Conservation (phyloP, 2,113 vertebrate species). For the Dolichallabes microphthalmus region DNA sequence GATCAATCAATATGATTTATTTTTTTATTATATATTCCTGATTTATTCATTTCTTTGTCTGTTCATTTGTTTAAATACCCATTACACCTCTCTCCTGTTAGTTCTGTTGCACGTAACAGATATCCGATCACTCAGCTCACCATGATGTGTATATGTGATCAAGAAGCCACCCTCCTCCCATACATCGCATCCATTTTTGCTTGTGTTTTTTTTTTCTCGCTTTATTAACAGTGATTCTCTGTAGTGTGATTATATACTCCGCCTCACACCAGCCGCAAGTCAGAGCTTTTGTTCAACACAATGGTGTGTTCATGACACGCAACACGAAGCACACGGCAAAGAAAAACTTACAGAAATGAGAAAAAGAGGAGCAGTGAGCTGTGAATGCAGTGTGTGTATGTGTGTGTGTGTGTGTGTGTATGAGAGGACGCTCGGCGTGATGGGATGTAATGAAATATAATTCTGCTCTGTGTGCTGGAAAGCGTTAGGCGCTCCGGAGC, state of each 20-base stretch:
- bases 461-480: slow-evolving; percentile 17
- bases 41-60: neutral
- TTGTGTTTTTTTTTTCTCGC: neutral
- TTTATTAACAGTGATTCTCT: neutral
- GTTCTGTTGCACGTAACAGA: too few relatives aligned
- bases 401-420: neutral
- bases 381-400: neutral
- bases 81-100: neutral
- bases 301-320: neutral
- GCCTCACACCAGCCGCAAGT: neutral
- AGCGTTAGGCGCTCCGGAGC: slow-evolving; percentile 13
- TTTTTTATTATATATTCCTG: neutral
- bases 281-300: neutral
- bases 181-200: neutral
- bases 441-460: slow-evolving; percentile 36
- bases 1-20: neutral
- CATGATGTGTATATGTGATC: neutral
- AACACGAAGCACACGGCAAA: neutral
- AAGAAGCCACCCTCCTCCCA: neutral
- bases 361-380: neutral
- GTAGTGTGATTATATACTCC: neutral
- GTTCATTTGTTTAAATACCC: neutral
- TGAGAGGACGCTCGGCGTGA: slow-evolving; percentile 26
- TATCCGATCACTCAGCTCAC: neutral
- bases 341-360: slow-evolving; percentile 15